Evolutionary conservation across 1,140 invertebrate species (phyloP).

Genomic region (Aradophagus sp.): DNA sequence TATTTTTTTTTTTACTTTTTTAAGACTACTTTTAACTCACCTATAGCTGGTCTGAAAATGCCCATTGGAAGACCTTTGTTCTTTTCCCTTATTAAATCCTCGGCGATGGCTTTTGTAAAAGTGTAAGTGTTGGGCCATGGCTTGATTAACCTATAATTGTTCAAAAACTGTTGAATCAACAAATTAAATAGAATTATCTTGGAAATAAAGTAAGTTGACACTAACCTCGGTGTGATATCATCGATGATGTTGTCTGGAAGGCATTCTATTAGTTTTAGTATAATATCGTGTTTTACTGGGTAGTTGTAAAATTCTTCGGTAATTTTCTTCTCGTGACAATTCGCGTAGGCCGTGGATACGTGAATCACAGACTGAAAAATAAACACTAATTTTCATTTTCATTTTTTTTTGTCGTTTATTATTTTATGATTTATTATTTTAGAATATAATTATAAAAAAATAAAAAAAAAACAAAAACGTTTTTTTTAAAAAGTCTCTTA

Average conservation of each 20-base stretch:
- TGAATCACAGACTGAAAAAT: constrained; percentile 77
- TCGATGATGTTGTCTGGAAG: constrained; percentile 76
- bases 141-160: constrained; percentile 77
- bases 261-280: constrained; percentile 75
- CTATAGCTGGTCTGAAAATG: constrained; percentile 80
- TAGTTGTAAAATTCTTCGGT: constrained; percentile 82
- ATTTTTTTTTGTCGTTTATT: too few relatives aligned
- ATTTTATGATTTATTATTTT: too few relatives aligned
- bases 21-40: constrained; percentile 61
- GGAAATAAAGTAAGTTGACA: too few relatives aligned
- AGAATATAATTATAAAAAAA: too few relatives aligned
- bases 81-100: constrained; percentile 78
- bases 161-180: too few relatives aligned
- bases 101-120: constrained; percentile 84
- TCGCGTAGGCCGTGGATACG: constrained; percentile 82
- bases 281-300: constrained; percentile 79
- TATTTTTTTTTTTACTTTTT: constrained; percentile 1
- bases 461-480: too few relatives aligned
- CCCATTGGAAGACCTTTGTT: constrained; percentile 79
- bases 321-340: constrained; percentile 77
- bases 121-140: constrained; percentile 84
- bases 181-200: too few relatives aligned
- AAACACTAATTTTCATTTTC: too few relatives aligned
- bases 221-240: constrained; percentile 75
- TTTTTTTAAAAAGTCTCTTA: too few relatives aligned